Conservation (phyloP, 2,797 vertebrate genomes). For the Malacoraja senta region DNA sequence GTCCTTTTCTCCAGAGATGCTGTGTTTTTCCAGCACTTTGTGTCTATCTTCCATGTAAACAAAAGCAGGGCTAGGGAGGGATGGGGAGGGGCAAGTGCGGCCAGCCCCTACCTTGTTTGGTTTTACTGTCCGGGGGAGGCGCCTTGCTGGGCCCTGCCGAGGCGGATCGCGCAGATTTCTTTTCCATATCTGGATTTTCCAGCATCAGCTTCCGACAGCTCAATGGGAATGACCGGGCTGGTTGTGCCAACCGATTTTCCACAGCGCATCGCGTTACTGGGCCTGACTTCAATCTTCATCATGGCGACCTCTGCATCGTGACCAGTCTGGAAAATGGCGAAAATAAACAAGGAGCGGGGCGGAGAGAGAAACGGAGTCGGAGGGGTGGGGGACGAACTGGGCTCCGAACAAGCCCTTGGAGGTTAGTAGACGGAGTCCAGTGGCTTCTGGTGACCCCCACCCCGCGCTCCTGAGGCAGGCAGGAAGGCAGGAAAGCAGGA, state of each 20-base stretch:
- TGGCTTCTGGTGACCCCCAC: constrained; percentile 54
- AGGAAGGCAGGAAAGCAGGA: too few species aligned
- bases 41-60: background rate
- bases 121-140: constrained; percentile 26
- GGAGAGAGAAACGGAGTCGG: constrained; percentile 43
- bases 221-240: constrained; percentile 25
- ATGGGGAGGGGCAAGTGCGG: background rate
- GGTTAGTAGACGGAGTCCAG: constrained; percentile 41
- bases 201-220: constrained; percentile 35
- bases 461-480: constrained; percentile 42
- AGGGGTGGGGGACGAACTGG: constrained; percentile 53
- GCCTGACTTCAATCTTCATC: constrained; percentile 61
- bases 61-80: background rate
- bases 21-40: too few species aligned
- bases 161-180: constrained; percentile 30
- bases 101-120: constrained; percentile 7
- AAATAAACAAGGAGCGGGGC: constrained; percentile 48
- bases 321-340: constrained; percentile 48
- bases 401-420: constrained; percentile 41
- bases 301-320: constrained; percentile 84
- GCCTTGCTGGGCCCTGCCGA: constrained; percentile 25
- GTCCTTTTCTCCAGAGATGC: too few species aligned
- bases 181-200: constrained; percentile 36
- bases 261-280: constrained; percentile 32
- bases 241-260: constrained; percentile 35